Conservation (phyloP, 35 echinoderm and acorn worm genomes). For the Nesometra sesokonis region DNA sequence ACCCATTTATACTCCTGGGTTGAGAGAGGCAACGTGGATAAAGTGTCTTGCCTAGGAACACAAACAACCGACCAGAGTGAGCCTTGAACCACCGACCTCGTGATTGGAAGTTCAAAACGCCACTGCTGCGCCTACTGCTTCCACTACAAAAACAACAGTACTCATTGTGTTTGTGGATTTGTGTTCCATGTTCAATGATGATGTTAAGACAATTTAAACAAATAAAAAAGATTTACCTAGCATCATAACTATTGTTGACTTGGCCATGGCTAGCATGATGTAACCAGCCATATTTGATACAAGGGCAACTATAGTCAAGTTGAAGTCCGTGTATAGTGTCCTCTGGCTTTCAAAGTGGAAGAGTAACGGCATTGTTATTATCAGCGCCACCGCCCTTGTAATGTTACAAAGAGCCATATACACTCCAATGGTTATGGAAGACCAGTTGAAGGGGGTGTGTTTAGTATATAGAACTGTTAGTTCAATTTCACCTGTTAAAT, state of each 20-base stretch:
- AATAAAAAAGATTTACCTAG: slow-evolving; percentile 27
- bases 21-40: too few species aligned
- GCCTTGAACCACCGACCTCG: too few species aligned
- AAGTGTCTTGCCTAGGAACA: too few species aligned
- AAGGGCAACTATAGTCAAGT: slow-evolving; percentile 26
- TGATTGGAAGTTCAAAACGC: too few species aligned
- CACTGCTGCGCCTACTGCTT: too few species aligned
- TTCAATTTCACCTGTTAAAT: slow-evolving; percentile 43
- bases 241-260: slow-evolving; percentile 47
- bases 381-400: slow-evolving; percentile 21
- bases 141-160: too few species aligned
- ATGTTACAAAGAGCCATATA: slow-evolving; percentile 50
- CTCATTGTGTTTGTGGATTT: too few species aligned
- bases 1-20: too few species aligned
- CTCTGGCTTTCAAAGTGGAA: slow-evolving; percentile 4
- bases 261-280: slow-evolving; percentile 30
- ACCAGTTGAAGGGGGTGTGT: slow-evolving; percentile 62
- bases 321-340: slow-evolving; percentile 29
- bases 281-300: slow-evolving; percentile 20
- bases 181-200: too few species aligned
- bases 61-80: too few species aligned
- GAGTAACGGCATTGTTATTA: slow-evolving; percentile 34
- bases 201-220: too few species aligned
- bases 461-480: slow-evolving; percentile 58
- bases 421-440: slow-evolving; percentile 18